Evolutionary conservation across 2,888 invertebrate species (phyloP), one percentile per base, ranked within the genome.

Genomic region (Harpagoxenus sublaevis): DNA sequence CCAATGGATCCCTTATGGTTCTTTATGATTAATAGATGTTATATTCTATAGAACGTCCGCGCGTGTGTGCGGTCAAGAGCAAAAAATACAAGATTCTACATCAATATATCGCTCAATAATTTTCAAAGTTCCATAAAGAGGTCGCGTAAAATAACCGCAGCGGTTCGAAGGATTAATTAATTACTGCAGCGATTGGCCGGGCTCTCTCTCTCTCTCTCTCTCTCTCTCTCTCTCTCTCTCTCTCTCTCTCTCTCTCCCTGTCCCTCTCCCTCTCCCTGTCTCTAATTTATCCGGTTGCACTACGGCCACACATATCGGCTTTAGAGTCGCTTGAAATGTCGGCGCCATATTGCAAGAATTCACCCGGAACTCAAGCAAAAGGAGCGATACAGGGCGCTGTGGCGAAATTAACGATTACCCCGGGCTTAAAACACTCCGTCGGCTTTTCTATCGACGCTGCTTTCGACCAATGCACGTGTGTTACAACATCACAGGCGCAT

Each of bases 381-480:
- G 78, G 18, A 39, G 28, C 48, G 75, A 74, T 79, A 73, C 60
- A 79, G 23, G n/a, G 78, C 23, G 35, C 18, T 35, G 60, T n/a
- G 74, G 60, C 39, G 39, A 79, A 79, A 79, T 79, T 79, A 79
- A 79, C 74, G 74, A 73, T 79, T 73, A 79, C 42, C 68, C 68
- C 15, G 12, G 15, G 71, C 51, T 85, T 77, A 85, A 78, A 85
- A 84, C 65, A 77, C 60, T 70, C 77, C 77, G 57, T 23, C 71
- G 71, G 71, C 77, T 79, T 79, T 84, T 84, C 79, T 63, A 79
- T 79, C 23, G 28, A 28, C 63, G 63, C 9, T 78, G 77, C 57
- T 71, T 83, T 85, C 45, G 77, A 51, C 57, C 71, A 18, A 57
- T 66, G 53, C 42, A 60, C 42, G 63, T 53, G 65, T 48, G 35